Conservation (phyloP, 2,797 vertebrate genomes). For the Neostethus bicornis region DNA sequence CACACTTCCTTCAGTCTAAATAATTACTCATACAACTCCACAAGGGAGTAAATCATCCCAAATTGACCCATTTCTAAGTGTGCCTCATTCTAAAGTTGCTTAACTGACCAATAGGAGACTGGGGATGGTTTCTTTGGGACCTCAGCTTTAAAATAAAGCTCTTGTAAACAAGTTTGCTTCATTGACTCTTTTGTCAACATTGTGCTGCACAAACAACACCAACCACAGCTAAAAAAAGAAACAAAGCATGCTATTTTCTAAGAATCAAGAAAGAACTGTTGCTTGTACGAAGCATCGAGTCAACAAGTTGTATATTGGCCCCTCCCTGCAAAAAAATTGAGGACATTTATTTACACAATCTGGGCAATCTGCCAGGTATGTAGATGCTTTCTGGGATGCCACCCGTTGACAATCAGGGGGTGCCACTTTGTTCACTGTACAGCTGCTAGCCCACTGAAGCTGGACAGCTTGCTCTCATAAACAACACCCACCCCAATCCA, state of each 20-base stretch:
- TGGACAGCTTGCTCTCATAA: constrained; percentile 39
- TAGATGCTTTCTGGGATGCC: constrained; percentile 72
- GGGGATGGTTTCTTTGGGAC: constrained; percentile 31
- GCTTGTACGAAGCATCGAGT: constrained; percentile 58
- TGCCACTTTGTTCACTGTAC: constrained; percentile 59
- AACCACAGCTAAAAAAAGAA: constrained; percentile 28
- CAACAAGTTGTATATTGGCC: constrained; percentile 79
- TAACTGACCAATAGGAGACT: constrained; percentile 44
- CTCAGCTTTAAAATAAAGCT: constrained; percentile 60
- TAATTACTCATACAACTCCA: constrained; percentile 47
- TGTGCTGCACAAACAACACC: constrained; percentile 40
- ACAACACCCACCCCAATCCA: constrained; percentile 49
- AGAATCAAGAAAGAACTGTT: constrained; percentile 22
- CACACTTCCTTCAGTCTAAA: constrained; percentile 11
- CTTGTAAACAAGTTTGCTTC: constrained; percentile 50
- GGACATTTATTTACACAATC: constrained; percentile 57
- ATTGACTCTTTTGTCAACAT: constrained; percentile 41
- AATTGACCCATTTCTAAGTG: constrained; percentile 32
- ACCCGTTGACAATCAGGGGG: constrained; percentile 66
- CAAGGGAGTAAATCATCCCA: constrained; percentile 15
- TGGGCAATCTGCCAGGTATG: constrained; percentile 70
- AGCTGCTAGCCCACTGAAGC: constrained; percentile 65
- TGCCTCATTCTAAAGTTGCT: constrained; percentile 45
- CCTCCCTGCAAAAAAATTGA: not conserved
- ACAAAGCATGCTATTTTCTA: constrained; percentile 42